Conservation (phyloP, 2,888 invertebrate species). For the Pristionchus entomophagus region DNA sequence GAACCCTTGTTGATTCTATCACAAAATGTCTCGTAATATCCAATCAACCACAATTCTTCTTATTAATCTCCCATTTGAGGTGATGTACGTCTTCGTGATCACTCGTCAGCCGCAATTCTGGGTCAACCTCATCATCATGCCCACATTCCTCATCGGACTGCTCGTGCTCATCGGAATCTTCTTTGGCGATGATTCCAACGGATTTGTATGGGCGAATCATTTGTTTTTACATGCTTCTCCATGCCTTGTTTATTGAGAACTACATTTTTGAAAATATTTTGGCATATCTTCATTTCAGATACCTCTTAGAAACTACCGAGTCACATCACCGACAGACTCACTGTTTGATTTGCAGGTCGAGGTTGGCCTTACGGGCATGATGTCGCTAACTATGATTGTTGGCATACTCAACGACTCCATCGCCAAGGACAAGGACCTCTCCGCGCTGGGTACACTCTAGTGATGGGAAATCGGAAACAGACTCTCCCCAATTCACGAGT, state of each 20-base stretch:
- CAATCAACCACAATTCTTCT: too few species aligned
- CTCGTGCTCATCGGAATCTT: background rate
- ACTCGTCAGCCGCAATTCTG: conserved; percentile 14
- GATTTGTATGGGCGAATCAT: background rate
- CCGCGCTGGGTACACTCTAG: background rate
- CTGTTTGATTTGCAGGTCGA: conserved; percentile 3
- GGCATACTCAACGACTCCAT: conserved; percentile 1
- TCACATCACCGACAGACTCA: too few species aligned
- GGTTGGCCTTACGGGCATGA: background rate
- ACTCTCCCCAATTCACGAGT: too few species aligned
- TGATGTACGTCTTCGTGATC: background rate
- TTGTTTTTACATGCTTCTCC: too few species aligned
- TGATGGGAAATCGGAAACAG: too few species aligned
- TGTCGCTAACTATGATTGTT: background rate
- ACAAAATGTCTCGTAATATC: too few species aligned
- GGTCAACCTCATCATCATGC: background rate
- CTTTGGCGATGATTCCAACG: background rate
- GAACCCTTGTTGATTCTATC: too few species aligned
- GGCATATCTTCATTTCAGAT: background rate
- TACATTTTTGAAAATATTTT: background rate
- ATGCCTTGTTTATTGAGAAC: too few species aligned
- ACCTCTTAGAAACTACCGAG: background rate
- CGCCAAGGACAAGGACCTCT: background rate
- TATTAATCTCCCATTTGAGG: background rate
- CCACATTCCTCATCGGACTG: background rate